Conservation (phyloP, 1,140 invertebrate genomes). For the Lasioglossum baleicum region DNA sequence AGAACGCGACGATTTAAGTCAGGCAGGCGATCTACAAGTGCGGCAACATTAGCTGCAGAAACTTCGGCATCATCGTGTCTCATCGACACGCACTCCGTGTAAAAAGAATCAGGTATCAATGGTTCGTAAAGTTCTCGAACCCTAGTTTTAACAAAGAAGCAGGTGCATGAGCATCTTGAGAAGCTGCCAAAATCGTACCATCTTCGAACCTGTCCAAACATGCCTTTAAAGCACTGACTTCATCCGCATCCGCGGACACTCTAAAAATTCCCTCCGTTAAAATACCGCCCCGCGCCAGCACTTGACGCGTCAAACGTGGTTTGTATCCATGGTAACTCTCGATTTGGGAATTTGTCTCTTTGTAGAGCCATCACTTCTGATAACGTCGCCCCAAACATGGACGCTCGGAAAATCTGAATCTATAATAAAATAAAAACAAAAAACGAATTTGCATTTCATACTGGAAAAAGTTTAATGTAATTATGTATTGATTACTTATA, state of each 20-base stretch:
- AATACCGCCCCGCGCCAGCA: slow-evolving; percentile 86
- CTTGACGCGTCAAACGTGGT: slow-evolving; percentile 95
- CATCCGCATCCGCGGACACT: slow-evolving; percentile 97
- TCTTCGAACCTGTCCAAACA: slow-evolving; percentile 95
- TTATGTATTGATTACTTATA: too few species aligned
- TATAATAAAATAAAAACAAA: too few species aligned
- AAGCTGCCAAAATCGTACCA: slow-evolving; percentile 79
- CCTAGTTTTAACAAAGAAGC: slow-evolving; percentile 96
- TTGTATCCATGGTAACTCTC: slow-evolving; percentile 97
- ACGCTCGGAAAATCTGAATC: slow-evolving; percentile 95
- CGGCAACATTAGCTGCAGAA: slow-evolving; percentile 83
- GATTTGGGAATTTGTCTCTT: slow-evolving; percentile 90
- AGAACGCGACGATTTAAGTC: slow-evolving; percentile 91
- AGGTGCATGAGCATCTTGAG: slow-evolving; percentile 93
- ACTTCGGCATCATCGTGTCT: slow-evolving; percentile 86
- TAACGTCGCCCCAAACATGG: slow-evolving; percentile 97
- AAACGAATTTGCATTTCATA: too few species aligned
- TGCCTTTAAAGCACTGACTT: slow-evolving; percentile 93
- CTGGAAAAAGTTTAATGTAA: too few species aligned
- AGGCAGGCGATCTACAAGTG: slow-evolving; percentile 89
- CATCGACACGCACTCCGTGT: slow-evolving; percentile 89
- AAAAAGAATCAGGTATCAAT: slow-evolving; percentile 94
- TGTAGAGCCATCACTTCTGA: slow-evolving; percentile 96
- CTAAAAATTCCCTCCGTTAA: slow-evolving; percentile 90
- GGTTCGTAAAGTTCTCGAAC: slow-evolving; percentile 97